Evolutionary conservation across 1,140 invertebrate species (phyloP), one percentile per base, ranked within the genome.

Genomic region (Zaprionus kolodkinae): DNA sequence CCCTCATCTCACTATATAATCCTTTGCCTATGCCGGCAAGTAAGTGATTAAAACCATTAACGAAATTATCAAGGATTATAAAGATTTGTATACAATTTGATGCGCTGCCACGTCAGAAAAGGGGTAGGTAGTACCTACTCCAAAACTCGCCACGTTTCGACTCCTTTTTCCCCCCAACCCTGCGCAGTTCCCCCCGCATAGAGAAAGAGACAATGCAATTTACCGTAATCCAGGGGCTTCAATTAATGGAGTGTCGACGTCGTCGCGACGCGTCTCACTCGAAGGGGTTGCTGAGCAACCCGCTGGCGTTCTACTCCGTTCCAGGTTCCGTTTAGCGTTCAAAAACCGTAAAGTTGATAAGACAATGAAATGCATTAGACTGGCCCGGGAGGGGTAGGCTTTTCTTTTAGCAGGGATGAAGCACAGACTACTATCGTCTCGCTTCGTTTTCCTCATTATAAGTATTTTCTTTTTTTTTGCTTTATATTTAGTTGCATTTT

Each of bases 21-120:
- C 84, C 84, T 88, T 88, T 75, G 63, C 21, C 36, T 73, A 66
- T 71, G 67, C 57, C 78, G 84, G 81, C 21, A 81, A 65, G 85
- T 80, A 91, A 89, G 89, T 91, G 89, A 91, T 91, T 91, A 91
- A 91, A 89, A 68, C 89, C 89, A 91, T 91, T 91, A 91, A 91
- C 89, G 84, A 91, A 91, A 91, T 91, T 91, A 91, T 91, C 84
- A 82, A 52, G 84, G 89, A 91, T 91, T 91, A 91, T 89, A 85
- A 76, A 86, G 89, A 91, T 91, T 91, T 91, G 89, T 91, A 61
- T 68, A 68, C 69, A 65, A 71, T 75, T 72, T 78, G 73, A 80
- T 82, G 79, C 82, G 68, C 65, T 62, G 79, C 72, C 79, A 82
- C 80, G 81, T 61, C 69, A 61, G 43, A 40, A 25, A 50, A 25